phyloP scores from a whole-genome alignment of 2,888 invertebrate genomes.

The Tinea pellionella region DNA sequence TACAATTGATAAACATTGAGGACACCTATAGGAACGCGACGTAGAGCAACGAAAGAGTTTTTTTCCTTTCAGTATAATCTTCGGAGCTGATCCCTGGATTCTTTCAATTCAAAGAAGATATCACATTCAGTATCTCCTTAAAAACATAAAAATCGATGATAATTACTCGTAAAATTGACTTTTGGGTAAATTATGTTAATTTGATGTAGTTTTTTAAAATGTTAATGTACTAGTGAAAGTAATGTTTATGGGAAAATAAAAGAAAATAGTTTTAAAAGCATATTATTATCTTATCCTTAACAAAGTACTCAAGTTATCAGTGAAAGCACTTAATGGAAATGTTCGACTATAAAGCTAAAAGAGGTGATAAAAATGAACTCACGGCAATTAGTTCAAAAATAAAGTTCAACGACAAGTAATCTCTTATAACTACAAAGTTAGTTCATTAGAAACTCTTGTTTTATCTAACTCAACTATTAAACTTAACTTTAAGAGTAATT shows the following conservation, averaged over 20 bases:
- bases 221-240: conserved; percentile 2
- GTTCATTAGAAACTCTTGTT: background rate
- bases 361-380: conserved; percentile 6
- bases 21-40: too few species aligned
- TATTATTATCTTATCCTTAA: conserved; percentile 37
- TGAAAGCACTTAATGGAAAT: conserved; percentile 8
- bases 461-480: too few species aligned
- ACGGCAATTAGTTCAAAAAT: conserved; percentile 7
- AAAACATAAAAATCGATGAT: too few species aligned
- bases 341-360: conserved; percentile 9
- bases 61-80: too few species aligned
- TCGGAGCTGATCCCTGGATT: too few species aligned
- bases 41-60: too few species aligned
- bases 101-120: too few species aligned
- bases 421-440: background rate
- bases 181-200: background rate
- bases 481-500: too few species aligned
- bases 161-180: background rate
- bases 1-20: too few species aligned
- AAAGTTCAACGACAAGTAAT: conserved; percentile 1
- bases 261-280: conserved; percentile 6
- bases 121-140: too few species aligned
- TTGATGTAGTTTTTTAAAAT: background rate
- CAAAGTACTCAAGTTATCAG: conserved; percentile 20
- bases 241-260: conserved; percentile 6